phyloP scores from a whole-genome alignment of 2,888 invertebrate genomes.

The Callinectes sapidus region DNA sequence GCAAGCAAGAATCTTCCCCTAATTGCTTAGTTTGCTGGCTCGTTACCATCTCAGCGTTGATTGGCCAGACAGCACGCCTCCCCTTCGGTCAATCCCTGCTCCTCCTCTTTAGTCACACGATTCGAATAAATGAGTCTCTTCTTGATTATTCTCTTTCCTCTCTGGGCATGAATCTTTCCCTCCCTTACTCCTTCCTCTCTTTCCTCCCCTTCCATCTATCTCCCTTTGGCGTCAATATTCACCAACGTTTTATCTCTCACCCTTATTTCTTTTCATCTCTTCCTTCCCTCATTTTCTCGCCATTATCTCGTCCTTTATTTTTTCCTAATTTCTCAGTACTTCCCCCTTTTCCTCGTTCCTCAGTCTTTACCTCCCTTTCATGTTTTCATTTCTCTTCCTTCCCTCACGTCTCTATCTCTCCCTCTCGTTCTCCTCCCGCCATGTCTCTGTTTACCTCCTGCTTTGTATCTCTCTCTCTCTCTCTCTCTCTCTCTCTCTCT shows the following conservation, averaged over 20 bases:
- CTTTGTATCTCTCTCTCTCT: not conserved
- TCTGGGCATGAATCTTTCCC: not conserved
- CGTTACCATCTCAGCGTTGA: not conserved
- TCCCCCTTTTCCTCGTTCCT: not conserved
- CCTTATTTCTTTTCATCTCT: not conserved
- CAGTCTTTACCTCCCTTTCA: not conserved
- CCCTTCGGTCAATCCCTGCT: not conserved
- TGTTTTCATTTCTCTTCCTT: not conserved
- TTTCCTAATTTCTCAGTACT: not conserved
- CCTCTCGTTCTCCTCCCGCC: not conserved
- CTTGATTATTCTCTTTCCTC: conserved; percentile 1
- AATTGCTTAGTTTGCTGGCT: conserved; percentile 1
- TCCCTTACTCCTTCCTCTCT: not conserved
- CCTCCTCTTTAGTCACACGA: not conserved
- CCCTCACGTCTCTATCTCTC: not conserved
- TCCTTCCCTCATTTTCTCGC: not conserved
- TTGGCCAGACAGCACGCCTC: not conserved
- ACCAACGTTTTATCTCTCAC: not conserved
- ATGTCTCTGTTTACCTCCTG: no score
- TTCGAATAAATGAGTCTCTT: no score
- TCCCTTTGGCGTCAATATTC: not conserved
- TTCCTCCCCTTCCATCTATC: not conserved
- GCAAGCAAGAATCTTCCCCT: not conserved
- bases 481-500: not conserved
- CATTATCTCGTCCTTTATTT: not conserved